Conservation (phyloP, 2,888 invertebrate genomes). For the Tillus elongatus region DNA sequence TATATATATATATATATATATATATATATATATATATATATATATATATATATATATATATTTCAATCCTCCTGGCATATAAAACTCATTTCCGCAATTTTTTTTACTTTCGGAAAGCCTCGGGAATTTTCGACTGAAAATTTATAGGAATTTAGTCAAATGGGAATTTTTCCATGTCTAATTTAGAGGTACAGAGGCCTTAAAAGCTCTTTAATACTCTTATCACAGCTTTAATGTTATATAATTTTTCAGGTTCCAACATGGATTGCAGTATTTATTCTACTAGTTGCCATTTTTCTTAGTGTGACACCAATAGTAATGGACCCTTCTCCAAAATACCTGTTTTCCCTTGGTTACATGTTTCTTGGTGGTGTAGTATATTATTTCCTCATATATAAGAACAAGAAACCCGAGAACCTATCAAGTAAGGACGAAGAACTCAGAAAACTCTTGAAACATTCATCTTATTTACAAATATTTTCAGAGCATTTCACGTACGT, state of each 20-base stretch:
- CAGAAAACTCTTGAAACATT: conserved; percentile 7
- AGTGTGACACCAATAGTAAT: conserved; percentile 65
- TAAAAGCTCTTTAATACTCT: too few relatives aligned
- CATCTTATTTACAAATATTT: conserved; percentile 29
- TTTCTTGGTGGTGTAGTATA: conserved; percentile 61
- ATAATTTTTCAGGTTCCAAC: conserved; percentile 51
- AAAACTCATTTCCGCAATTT: too few relatives aligned
- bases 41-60: too few relatives aligned
- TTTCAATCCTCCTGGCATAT: too few relatives aligned
- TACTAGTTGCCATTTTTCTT: conserved; percentile 61
- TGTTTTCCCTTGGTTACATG: conserved; percentile 66
- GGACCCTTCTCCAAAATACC: conserved; percentile 66
- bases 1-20: too few relatives aligned
- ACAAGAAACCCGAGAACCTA: conserved; percentile 47
- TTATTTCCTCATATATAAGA: conserved; percentile 64
- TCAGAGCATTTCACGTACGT: conserved; percentile 56
- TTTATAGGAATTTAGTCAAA: too few relatives aligned
- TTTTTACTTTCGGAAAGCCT: too few relatives aligned
- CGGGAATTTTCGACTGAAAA: too few relatives aligned
- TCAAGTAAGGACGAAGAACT: conserved; percentile 1
- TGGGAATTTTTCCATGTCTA: too few relatives aligned
- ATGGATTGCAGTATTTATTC: conserved; percentile 61
- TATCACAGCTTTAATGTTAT: too few relatives aligned
- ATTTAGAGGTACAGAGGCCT: too few relatives aligned
- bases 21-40: too few relatives aligned